Conservation (phyloP, 2,888 invertebrate species). For the Pristionchus arcanus region DNA sequence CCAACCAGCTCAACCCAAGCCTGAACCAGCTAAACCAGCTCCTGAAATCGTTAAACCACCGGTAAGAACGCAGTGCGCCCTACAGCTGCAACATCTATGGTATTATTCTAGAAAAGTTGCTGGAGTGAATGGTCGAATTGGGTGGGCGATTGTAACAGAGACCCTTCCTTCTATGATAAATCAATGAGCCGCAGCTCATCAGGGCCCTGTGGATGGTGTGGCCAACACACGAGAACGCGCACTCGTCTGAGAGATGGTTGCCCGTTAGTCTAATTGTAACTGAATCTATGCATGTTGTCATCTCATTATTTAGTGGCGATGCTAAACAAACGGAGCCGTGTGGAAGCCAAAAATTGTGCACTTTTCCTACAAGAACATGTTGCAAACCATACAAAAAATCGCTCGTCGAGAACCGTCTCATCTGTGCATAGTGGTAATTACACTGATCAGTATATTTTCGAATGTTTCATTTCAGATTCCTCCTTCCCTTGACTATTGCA, state of each 20-base stretch:
- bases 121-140: slow-evolving; percentile 62
- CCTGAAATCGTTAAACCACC: neutral
- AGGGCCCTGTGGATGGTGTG: slow-evolving; percentile 62
- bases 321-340: slow-evolving; percentile 56
- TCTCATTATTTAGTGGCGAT: neutral
- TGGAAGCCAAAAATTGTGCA: slow-evolving; percentile 58
- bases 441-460: neutral
- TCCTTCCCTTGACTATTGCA: too few relatives aligned
- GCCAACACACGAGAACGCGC: slow-evolving; percentile 56
- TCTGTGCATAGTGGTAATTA: neutral
- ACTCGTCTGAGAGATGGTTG: slow-evolving; percentile 55
- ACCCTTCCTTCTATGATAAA: slow-evolving; percentile 55
- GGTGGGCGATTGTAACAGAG: slow-evolving; percentile 57
- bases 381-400: slow-evolving; percentile 61
- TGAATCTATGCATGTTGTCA: neutral
- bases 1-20: slow-evolving; percentile 27
- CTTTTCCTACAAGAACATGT: slow-evolving; percentile 63
- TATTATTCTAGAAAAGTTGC: neutral
- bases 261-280: slow-evolving; percentile 59
- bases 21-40: slow-evolving; percentile 50
- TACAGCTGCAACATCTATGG: too few relatives aligned
- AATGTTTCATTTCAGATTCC: too few relatives aligned
- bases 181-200: neutral
- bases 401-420: neutral
- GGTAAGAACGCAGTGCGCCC: neutral